Conservation (phyloP, 2,888 invertebrate genomes). For the Bombylius discolor region DNA sequence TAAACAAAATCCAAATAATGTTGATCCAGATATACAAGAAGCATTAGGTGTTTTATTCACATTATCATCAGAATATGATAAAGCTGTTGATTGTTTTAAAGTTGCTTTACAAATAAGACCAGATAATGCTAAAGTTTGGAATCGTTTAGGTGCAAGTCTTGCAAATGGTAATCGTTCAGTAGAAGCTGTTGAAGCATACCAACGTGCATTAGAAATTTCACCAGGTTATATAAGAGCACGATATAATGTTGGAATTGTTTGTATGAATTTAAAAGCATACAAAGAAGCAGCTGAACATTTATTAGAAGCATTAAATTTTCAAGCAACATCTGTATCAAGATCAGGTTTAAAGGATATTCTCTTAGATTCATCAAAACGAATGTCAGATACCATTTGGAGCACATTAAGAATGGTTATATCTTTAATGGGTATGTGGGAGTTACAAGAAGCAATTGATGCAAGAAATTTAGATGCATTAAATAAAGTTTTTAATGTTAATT, state of each 20-base stretch:
- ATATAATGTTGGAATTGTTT: conserved; percentile 96
- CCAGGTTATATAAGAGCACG: conserved; percentile 95
- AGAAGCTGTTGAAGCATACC: conserved; percentile 93
- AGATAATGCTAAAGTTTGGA: conserved; percentile 85
- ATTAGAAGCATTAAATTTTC: conserved; percentile 82
- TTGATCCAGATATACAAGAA: conserved; percentile 86
- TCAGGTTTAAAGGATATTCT: conserved; percentile 46
- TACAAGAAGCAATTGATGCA: conserved; percentile 47
- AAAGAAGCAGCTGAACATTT: conserved; percentile 95
- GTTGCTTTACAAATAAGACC: conserved; percentile 69
- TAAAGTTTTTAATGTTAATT: not conserved
- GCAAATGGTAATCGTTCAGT: conserved; percentile 92
- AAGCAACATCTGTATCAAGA: conserved; percentile 47
- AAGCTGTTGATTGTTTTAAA: conserved; percentile 92
- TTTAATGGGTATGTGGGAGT: conserved; percentile 57
- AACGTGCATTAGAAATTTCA: conserved; percentile 74
- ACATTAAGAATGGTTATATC: conserved; percentile 80
- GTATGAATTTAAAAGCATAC: conserved; percentile 89
- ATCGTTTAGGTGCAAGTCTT: conserved; percentile 89
- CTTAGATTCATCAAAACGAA: conserved; percentile 34
- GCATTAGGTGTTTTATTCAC: conserved; percentile 93
- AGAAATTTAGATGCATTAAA: conserved; percentile 40
- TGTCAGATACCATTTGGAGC: conserved; percentile 91
- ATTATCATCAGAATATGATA: conserved; percentile 84
- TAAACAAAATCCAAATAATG: conserved; percentile 53